Base-by-base conservation (phyloP, 2,888 invertebrate genomes). In the Drosophila nigricruria region DNA sequence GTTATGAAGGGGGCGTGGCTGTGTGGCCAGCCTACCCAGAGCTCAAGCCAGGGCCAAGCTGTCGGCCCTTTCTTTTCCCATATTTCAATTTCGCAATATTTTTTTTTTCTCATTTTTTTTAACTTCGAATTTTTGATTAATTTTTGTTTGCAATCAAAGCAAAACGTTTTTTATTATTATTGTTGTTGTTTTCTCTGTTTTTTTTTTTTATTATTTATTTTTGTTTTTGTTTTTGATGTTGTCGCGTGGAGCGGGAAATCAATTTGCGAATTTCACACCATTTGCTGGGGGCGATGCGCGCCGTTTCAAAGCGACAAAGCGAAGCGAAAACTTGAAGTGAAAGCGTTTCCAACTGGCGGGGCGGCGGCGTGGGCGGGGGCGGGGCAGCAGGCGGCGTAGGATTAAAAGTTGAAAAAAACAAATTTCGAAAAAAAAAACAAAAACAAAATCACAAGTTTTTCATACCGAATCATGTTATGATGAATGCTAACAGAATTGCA, bases 11-110 rank as follows among this genome's bases (percentile, higher is more conserved):
- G 27, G 65, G 67, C 43, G 54, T 60, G 60, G 70, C 66, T 66
- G 71, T 23, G 23, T 8, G 81, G 78, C 81, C 53, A 81, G 67
- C 77, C 68, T 47, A 77, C 81, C 63, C 60, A n/a, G n/a, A n/a
- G n/a, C n/a, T n/a, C n/a, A 40, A 57, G 27, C 30, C 12, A 20
- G 34, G 43, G 30, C 66, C 52, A 52, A 45, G 34, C 66, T 66
- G 66, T 66, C 66, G 66, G 32, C 42, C 53, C 18, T 32, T 61
- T 34, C 32, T n/a, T 43, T 18, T 18, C 18, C 20, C 18, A 27
- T 32, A 25, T 63, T 63, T 64, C 32, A 50, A 64, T 49, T 40
- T 63, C 23, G 20, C 62, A 59, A 50, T 12, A 8, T 36, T 20
- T 34, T 23, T 36, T 36, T 20, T 23, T 20, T n/a, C 6, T 59